Conservation (phyloP, 1,140 invertebrate species). For the Ceratina australensis region DNA sequence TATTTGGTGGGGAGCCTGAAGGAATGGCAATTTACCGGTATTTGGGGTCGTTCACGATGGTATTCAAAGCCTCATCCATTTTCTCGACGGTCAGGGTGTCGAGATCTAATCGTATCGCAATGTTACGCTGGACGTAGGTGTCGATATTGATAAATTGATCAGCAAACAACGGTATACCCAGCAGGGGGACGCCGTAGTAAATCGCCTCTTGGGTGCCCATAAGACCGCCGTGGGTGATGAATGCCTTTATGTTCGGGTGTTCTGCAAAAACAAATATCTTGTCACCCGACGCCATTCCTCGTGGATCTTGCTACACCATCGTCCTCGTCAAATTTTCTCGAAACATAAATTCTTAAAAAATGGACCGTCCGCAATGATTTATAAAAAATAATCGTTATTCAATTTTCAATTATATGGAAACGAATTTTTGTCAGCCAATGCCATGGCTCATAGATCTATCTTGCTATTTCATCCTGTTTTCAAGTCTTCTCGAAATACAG, state of each 20-base stretch:
- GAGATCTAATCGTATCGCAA: constrained; percentile 68
- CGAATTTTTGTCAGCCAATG: neutral
- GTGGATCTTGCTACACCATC: neutral
- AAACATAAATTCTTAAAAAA: too few relatives aligned
- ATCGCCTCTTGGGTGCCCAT: constrained; percentile 87
- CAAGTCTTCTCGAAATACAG: too few relatives aligned
- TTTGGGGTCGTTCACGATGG: constrained; percentile 65
- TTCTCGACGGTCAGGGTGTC: constrained; percentile 65
- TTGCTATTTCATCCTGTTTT: neutral
- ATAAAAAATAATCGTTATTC: too few relatives aligned
- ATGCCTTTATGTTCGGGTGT: constrained; percentile 79
- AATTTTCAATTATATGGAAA: neutral
- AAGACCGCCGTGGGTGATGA: constrained; percentile 88
- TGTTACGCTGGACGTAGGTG: constrained; percentile 61
- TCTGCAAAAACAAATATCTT: constrained; percentile 55
- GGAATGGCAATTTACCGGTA: constrained; percentile 63
- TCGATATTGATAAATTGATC: constrained; percentile 84
- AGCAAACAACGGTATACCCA: constrained; percentile 86
- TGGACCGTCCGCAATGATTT: too few relatives aligned
- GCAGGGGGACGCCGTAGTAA: constrained; percentile 86
- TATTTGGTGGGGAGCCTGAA: too few relatives aligned
- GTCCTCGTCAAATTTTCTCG: neutral
- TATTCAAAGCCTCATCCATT: constrained; percentile 66
- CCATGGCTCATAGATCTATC: neutral
- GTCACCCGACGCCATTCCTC: neutral